phyloP scores from a whole-genome alignment of 2,888 invertebrate genomes.

The Xylota sylvarum region DNA sequence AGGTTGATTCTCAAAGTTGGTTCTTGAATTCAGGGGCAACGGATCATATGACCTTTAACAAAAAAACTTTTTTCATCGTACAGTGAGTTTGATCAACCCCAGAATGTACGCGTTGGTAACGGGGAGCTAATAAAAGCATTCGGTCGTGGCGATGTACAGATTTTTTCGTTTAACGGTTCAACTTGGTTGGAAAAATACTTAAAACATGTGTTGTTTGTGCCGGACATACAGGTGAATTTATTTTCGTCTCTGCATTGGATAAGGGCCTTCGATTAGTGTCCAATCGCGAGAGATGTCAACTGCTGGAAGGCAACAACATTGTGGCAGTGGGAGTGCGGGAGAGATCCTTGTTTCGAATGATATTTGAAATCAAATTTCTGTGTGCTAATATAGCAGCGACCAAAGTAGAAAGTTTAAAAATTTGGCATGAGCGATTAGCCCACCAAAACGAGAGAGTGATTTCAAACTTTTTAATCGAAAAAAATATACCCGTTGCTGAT shows the following conservation, averaged over 20 bases:
- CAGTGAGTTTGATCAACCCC: slow-evolving; percentile 5
- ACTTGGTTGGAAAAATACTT: slow-evolving; percentile 68
- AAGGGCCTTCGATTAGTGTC: slow-evolving; percentile 65
- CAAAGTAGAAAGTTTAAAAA: slow-evolving; percentile 55
- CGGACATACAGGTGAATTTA: slow-evolving; percentile 71
- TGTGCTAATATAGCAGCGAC: slow-evolving; percentile 46
- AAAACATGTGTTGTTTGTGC: slow-evolving; percentile 75
- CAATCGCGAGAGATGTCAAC: slow-evolving; percentile 58
- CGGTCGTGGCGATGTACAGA: slow-evolving; percentile 64
- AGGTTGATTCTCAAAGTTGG: no score
- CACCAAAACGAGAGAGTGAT: slow-evolving; percentile 77
- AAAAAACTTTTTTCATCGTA: slow-evolving; percentile 33
- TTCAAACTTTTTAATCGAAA: slow-evolving; percentile 61
- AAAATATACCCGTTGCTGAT: slow-evolving; percentile 53
- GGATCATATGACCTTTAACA: slow-evolving; percentile 25
- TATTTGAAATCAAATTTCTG: slow-evolving; percentile 3
- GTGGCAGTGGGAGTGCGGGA: slow-evolving; percentile 40
- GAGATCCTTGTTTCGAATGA: slow-evolving; percentile 44
- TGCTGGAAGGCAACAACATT: slow-evolving; percentile 31
- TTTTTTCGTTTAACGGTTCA: slow-evolving; percentile 68
- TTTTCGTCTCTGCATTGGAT: slow-evolving; percentile 72
- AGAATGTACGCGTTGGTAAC: slow-evolving; percentile 59
- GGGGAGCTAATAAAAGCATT: slow-evolving; percentile 60
- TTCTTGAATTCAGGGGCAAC: slow-evolving; percentile 40
- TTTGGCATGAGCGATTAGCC: slow-evolving; percentile 78